A percentile compares a stretch with the other conserved stretches of the same genome.
Conservation (phyloP, 1,140 invertebrate genomes). For the Mamestra configurata region DNA sequence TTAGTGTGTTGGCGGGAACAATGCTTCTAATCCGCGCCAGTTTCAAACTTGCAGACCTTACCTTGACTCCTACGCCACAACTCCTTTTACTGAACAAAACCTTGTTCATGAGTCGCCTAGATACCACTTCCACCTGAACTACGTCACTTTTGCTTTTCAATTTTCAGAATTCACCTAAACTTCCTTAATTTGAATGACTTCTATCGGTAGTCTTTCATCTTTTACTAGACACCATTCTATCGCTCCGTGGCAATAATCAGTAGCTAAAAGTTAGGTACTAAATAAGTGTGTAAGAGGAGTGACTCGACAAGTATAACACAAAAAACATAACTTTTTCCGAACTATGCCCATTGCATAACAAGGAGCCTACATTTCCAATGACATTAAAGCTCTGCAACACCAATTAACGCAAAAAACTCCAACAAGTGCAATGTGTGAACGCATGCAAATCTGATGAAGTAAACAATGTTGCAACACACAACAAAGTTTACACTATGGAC, state of each 20-base stretch:
- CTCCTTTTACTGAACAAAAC: slow-evolving; percentile 78
- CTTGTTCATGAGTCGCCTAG: slow-evolving; percentile 61
- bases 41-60: slow-evolving; percentile 83
- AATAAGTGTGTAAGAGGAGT: no score
- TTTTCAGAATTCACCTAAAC: not conserved
- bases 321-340: no score
- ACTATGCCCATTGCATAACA: no score
- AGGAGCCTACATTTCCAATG: no score
- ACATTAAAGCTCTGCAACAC: not conserved
- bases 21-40: slow-evolving; percentile 75
- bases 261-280: no score
- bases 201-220: not conserved
- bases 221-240: not conserved
- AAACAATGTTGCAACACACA: slow-evolving; percentile 44
- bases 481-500: slow-evolving; percentile 64
- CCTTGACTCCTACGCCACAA: slow-evolving; percentile 85
- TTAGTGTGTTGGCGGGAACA: slow-evolving; percentile 82
- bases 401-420: not conserved
- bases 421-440: not conserved
- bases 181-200: not conserved
- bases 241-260: no score
- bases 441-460: slow-evolving; percentile 24
- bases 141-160: slow-evolving; percentile 25
- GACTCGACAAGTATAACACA: no score
- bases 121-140: slow-evolving; percentile 50